These are phyloP conservation scores for Polietes domitor DNA, from an alignment of 2,888 invertebrate species.

Conservation along the genomic window DNA sequence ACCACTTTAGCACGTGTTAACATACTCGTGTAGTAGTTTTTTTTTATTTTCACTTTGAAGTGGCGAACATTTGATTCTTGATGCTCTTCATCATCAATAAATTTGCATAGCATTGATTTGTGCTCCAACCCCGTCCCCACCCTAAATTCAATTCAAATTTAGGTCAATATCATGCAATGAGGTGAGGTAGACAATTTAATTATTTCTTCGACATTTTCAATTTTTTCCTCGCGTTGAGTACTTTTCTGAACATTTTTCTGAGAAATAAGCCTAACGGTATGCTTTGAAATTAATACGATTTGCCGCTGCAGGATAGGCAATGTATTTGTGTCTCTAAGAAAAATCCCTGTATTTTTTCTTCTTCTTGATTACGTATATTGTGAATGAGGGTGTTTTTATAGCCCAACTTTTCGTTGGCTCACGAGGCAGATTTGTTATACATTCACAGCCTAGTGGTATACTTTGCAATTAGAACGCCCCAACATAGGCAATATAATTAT, in stretches of 20 bases:
- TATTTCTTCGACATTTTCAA: neutral
- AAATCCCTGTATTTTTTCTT: neutral
- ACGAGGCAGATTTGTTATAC: too few relatives aligned
- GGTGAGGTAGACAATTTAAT: neutral
- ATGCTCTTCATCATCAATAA: neutral
- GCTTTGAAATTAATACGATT: neutral
- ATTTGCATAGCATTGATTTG: constrained; percentile 9
- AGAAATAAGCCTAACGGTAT: neutral
- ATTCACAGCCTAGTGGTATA: too few relatives aligned
- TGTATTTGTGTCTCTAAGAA: neutral
- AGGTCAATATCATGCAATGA: neutral
- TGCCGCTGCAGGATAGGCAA: neutral
- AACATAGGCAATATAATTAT: too few relatives aligned
- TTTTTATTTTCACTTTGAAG: constrained; percentile 5
- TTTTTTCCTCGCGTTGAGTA: neutral
- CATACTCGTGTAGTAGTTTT: too few relatives aligned
- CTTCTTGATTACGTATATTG: neutral
- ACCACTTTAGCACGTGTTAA: constrained; percentile 34
- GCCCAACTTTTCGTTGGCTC: too few relatives aligned
- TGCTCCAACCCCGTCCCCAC: too few relatives aligned
- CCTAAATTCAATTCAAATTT: constrained; percentile 4
- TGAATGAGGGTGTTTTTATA: neutral
- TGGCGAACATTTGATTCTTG: neutral
- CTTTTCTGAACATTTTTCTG: neutral
- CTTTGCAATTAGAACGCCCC: too few relatives aligned